phyloP scores from a whole-genome alignment of 2,113 vertebrate genomes.

The Oreochromis tanganicae region DNA sequence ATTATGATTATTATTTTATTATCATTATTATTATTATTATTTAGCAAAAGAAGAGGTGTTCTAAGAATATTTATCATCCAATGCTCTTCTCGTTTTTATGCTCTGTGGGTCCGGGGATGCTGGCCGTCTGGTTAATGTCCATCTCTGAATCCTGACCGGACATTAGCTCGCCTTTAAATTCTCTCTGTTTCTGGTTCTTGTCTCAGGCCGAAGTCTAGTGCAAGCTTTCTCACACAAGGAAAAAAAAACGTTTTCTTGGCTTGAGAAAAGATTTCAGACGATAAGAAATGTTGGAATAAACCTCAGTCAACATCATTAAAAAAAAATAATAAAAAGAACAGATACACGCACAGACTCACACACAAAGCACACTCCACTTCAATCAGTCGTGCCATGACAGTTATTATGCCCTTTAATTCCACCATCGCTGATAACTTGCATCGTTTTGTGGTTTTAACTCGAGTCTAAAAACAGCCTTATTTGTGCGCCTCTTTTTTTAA shows the following conservation, averaged over 20 bases:
- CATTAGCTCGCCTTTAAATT: conserved; percentile 51
- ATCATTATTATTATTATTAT: not conserved
- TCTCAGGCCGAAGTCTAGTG: conserved; percentile 36
- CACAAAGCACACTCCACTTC: not conserved
- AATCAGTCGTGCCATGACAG: not conserved
- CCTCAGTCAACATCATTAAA: not conserved
- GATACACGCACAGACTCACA: not conserved
- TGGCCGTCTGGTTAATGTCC: conserved; percentile 66
- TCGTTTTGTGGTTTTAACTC: not conserved
- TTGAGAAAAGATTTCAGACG: conserved; percentile 16
- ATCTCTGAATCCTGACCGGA: conserved; percentile 57
- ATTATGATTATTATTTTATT: not conserved
- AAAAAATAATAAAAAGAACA: not conserved
- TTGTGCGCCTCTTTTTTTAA: not conserved
- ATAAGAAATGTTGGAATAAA: conserved; percentile 6
- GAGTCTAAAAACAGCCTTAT: not conserved
- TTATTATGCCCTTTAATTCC: conserved; percentile 6
- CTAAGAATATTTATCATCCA: not conserved
- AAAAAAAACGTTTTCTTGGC: not conserved
- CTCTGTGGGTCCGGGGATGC: conserved; percentile 20
- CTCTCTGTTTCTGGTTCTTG: conserved; percentile 62
- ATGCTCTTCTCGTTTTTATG: not conserved
- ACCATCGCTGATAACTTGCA: not conserved
- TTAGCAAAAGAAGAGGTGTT: not conserved
- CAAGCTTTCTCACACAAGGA: conserved; percentile 38